A percentile compares a stretch with the other conserved stretches of the same genome.
phyloP scores from a whole-genome alignment of 1,140 invertebrate genomes.

The Asbolus verrucosus region DNA sequence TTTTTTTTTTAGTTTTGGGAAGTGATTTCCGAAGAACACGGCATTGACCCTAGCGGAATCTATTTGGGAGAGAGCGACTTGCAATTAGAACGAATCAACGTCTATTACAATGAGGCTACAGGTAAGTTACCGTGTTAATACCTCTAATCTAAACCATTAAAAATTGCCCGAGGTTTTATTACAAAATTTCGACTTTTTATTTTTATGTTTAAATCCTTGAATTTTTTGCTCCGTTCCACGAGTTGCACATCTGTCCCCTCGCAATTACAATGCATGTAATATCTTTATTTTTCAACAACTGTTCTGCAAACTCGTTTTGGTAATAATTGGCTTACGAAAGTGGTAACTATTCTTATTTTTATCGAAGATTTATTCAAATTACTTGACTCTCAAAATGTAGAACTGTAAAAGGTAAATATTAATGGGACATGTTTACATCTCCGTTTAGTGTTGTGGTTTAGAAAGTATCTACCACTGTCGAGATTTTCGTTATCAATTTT shows the following conservation, averaged over 20 bases:
- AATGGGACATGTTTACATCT: too few relatives aligned
- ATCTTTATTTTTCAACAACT: too few relatives aligned
- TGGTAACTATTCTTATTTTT: not conserved
- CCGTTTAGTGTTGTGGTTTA: too few relatives aligned
- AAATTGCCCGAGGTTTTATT: too few relatives aligned
- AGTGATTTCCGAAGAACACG: conserved; percentile 87
- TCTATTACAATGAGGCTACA: conserved; percentile 88
- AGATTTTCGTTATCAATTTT: too few relatives aligned
- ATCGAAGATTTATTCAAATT: conserved; percentile 12
- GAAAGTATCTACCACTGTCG: too few relatives aligned
- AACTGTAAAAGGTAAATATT: not conserved
- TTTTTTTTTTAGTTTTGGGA: conserved; percentile 72
- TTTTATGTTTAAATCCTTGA: conserved; percentile 6
- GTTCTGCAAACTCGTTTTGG: conserved; percentile 15
- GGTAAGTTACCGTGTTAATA: too few relatives aligned
- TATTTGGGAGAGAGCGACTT: conserved; percentile 83
- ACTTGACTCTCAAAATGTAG: not conserved
- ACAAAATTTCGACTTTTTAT: not conserved
- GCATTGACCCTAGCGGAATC: conserved; percentile 84
- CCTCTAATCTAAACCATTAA: too few relatives aligned
- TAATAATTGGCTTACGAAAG: not conserved
- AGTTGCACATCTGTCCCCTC: not conserved
- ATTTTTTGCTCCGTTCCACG: not conserved
- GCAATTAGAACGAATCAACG: conserved; percentile 86
- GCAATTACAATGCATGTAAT: too few relatives aligned